A percentile compares a stretch with the other conserved stretches of the same genome.
phyloP scores from a whole-genome alignment of 2,797 vertebrate species.

The Odontamblyopus lacepedii region DNA sequence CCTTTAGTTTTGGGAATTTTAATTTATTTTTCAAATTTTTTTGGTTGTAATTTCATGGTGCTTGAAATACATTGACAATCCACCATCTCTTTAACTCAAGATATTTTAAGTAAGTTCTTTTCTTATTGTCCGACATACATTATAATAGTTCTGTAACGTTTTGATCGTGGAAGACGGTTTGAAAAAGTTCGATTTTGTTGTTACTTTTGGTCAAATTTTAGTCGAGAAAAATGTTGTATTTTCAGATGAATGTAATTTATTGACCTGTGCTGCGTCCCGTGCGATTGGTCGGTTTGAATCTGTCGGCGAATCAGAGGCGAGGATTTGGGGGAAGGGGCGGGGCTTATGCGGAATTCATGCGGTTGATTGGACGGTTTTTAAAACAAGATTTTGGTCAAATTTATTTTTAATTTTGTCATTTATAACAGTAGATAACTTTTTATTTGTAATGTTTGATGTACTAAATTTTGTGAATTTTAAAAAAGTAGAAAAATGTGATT shows the following conservation, averaged over 20 bases:
- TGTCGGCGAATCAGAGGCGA: constrained; percentile 55
- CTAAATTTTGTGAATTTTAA: too few species aligned
- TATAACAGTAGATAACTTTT: too few species aligned
- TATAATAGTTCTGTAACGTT: constrained; percentile 64
- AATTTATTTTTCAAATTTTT: constrained; percentile 33
- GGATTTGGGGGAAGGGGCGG: constrained; percentile 25
- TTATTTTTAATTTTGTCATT: too few species aligned
- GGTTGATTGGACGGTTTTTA: too few species aligned
- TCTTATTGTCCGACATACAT: constrained; percentile 53
- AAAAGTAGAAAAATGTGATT: too few species aligned
- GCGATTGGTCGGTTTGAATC: constrained; percentile 57
- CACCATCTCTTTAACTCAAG: constrained; percentile 53
- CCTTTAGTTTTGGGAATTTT: constrained; percentile 26
- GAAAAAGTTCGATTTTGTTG: constrained; percentile 60
- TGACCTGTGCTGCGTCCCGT: constrained; percentile 74
- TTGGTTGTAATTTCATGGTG: constrained; percentile 76
- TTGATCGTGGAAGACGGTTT: constrained; percentile 61
- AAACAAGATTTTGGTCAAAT: too few species aligned
- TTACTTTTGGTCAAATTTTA: constrained; percentile 72
- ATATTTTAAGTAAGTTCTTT: constrained; percentile 21
- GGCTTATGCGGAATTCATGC: constrained; percentile 14
- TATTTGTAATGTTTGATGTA: too few species aligned
- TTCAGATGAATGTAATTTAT: constrained; percentile 88
- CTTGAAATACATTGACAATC: constrained; percentile 79
- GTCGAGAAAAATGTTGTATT: constrained; percentile 76